phyloP scores from a whole-genome alignment of 92 coral and sea anemone genomes.

The Galaxea fascicularis region DNA sequence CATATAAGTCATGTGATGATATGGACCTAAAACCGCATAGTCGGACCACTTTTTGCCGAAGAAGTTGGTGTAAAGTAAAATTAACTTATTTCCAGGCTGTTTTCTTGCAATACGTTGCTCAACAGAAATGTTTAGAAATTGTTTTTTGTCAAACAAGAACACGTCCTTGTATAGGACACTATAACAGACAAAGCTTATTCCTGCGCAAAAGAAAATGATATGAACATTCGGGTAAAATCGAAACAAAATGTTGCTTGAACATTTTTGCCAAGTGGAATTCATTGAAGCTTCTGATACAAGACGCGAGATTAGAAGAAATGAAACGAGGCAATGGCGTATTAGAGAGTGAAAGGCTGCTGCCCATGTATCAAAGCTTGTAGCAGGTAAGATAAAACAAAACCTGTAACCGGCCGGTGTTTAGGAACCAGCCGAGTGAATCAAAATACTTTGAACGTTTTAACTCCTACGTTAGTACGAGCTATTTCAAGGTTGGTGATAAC shows the following conservation, averaged over 20 bases:
- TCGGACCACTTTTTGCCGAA: slow-evolving; percentile 74
- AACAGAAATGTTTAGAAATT: slow-evolving; percentile 33
- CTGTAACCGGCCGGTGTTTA: slow-evolving; percentile 42
- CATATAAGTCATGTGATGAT: slow-evolving; percentile 47
- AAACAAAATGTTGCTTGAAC: neutral
- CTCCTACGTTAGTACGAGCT: neutral
- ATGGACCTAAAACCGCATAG: slow-evolving; percentile 47
- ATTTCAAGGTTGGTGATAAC: neutral
- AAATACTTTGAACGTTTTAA: neutral
- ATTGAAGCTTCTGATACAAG: neutral
- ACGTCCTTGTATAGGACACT: slow-evolving; percentile 8
- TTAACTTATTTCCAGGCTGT: slow-evolving; percentile 45
- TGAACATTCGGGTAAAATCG: neutral
- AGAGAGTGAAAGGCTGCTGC: neutral
- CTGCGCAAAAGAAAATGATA: slow-evolving; percentile 14
- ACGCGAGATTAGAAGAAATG: neutral
- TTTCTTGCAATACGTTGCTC: slow-evolving; percentile 23
- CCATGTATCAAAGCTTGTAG: neutral
- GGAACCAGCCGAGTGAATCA: neutral
- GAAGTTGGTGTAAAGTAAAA: slow-evolving; percentile 72
- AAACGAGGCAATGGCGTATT: neutral
- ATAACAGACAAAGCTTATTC: slow-evolving; percentile 39
- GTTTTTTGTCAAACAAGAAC: slow-evolving; percentile 1
- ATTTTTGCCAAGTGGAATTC: neutral
- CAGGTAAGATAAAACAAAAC: slow-evolving; percentile 11